phyloP scores from a whole-genome alignment of 2,797 vertebrate genomes.

The Echiichthys vipera region DNA sequence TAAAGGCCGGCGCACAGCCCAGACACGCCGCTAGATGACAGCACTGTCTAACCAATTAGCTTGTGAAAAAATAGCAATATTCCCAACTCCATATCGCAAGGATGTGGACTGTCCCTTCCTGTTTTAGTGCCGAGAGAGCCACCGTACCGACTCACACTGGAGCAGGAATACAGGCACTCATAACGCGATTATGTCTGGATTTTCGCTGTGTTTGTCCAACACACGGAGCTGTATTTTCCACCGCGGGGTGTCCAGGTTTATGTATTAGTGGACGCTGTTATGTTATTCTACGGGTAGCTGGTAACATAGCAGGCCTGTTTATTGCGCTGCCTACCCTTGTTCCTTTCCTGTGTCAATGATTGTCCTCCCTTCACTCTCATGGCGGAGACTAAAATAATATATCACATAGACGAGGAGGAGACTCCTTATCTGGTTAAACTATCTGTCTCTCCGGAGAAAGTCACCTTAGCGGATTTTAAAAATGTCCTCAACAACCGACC shows the following conservation, averaged over 20 bases:
- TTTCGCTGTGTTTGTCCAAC: constrained; percentile 50
- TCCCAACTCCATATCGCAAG: constrained; percentile 81
- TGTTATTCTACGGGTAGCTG: constrained; percentile 77
- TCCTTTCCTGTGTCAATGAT: constrained; percentile 84
- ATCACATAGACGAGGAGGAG: constrained; percentile 99
- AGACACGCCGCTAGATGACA: constrained; percentile 80
- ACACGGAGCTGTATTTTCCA: constrained; percentile 67
- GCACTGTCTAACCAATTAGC: constrained; percentile 71
- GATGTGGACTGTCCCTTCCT: constrained; percentile 89
- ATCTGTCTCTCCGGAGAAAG: constrained; percentile 93
- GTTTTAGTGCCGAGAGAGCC: constrained; percentile 85
- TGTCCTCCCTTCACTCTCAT: constrained; percentile 88
- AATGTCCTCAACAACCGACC: constrained; percentile 97
- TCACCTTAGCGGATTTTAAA: constrained; percentile 98
- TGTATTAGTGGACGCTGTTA: constrained; percentile 67
- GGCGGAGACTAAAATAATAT: constrained; percentile 99
- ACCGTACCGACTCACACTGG: constrained; percentile 78
- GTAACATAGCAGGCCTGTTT: constrained; percentile 75
- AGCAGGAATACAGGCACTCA: constrained; percentile 78
- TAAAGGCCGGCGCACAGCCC: constrained; percentile 18
- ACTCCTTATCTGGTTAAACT: constrained; percentile 98
- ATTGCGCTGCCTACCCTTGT: constrained; percentile 79
- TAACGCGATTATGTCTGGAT: constrained; percentile 83
- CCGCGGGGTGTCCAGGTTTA: constrained; percentile 49
- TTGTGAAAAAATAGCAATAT: constrained; percentile 67